Base-by-base conservation (phyloP, 2,113 vertebrate species). In the Leucosticte australis region DNA sequence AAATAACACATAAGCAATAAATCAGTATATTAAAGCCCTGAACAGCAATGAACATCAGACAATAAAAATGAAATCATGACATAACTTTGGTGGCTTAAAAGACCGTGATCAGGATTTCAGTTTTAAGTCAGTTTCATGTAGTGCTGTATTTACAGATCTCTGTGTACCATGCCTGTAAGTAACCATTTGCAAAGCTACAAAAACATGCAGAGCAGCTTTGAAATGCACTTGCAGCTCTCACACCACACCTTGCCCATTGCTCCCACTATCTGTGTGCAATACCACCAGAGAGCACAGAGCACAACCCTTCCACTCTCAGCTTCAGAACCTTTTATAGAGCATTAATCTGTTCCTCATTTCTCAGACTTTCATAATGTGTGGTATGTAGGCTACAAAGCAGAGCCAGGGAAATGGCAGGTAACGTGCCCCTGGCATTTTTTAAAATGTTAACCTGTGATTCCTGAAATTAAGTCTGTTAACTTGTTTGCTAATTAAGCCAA, bases 261-360 rank as follows among this genome's bases (percentile, higher is more conserved):
- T 59, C 3, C 15, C 2, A 2, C 16, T 2, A 0, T 55, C 47
- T 0, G 0, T 41, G 19, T 52, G 23, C 24, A 41, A 15, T 33
- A 5, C 8, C 8, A 1, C 55, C 27, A 60, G 41, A 33, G 11
- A 60, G 52, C 10, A 23, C 4, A 16, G 27, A 23, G 35, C 5
- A 2, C 28, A 65, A 13, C 15, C 8, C 11, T 85, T 70, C 35
- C 17, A 6, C 14, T 63, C 60, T 41, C 26, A 28, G 11, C 26
- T 49, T 85, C 31, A 80, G 14, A 79, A 39, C 11, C 7, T 44
- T 9, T 74, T 31, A 13, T 2, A 42, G 53, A 26, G 20, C 5
- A 28, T 68, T 67, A 28, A 37, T 71, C 46, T 46, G 7, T 27
- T 67, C 8, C 47, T 65, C 3, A 1, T 80, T 69, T 86, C 79